A percentile compares a stretch with the other conserved stretches of the same genome.
Conservation (phyloP, 2,888 invertebrate genomes). For the Drosophila siamana region DNA sequence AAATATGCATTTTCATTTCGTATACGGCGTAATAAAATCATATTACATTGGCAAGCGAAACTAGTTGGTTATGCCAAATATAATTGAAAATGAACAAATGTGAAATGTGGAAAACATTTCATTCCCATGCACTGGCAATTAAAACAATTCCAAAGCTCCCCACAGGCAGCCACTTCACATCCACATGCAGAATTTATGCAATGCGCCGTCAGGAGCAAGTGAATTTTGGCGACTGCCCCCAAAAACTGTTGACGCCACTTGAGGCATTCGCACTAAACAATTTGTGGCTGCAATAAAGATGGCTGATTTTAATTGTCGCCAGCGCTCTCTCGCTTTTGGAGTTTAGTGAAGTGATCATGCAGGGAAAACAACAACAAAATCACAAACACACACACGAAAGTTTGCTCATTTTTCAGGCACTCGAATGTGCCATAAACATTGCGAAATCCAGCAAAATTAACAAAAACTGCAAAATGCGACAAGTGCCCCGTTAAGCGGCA, state of each 20-base stretch:
- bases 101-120: too few species aligned
- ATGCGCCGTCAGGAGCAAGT: neutral
- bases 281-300: neutral
- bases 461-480: slow-evolving; percentile 34
- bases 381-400: neutral
- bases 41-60: too few species aligned
- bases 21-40: too few species aligned
- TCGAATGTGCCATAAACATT: slow-evolving; percentile 45
- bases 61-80: too few species aligned
- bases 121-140: too few species aligned
- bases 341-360: too few species aligned
- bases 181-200: neutral
- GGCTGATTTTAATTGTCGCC: slow-evolving; percentile 1
- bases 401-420: slow-evolving; percentile 26
- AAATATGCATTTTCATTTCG: too few species aligned
- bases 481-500: slow-evolving; percentile 28
- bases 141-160: too few species aligned
- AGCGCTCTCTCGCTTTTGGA: neutral
- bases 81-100: too few species aligned
- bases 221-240: neutral
- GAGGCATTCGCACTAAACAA: neutral
- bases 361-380: too few species aligned
- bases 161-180: too few species aligned
- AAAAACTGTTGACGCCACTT: neutral
- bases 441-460: slow-evolving; percentile 35